A percentile compares a stretch with the other conserved stretches of the same genome.
phyloP scores from a whole-genome alignment of 2,888 invertebrate species.

The Epinotia bilunana region DNA sequence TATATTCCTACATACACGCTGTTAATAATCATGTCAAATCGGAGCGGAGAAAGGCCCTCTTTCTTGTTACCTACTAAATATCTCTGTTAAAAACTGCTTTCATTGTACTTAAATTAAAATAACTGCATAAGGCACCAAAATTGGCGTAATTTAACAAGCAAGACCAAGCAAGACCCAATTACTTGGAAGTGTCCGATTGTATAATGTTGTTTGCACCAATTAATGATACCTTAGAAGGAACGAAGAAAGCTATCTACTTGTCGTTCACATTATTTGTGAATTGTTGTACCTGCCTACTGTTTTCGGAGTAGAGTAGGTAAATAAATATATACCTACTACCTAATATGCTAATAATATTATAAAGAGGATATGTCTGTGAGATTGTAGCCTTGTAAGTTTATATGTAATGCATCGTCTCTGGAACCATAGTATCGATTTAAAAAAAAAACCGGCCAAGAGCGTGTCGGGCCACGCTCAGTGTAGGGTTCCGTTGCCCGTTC shows the following conservation, averaged over 20 bases:
- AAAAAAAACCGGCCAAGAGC: too few species aligned
- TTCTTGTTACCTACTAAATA: neutral
- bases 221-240: slow-evolving; percentile 28
- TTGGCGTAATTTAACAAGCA: slow-evolving; percentile 20
- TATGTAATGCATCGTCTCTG: too few species aligned
- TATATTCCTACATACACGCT: neutral
- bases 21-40: slow-evolving; percentile 13
- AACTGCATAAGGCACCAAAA: slow-evolving; percentile 16
- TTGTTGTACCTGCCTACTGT: neutral
- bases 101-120: slow-evolving; percentile 12
- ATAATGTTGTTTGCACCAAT: slow-evolving; percentile 33
- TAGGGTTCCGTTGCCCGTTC: too few species aligned
- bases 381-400: too few species aligned
- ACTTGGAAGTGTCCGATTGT: slow-evolving; percentile 15
- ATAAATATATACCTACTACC: too few species aligned
- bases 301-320: too few species aligned
- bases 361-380: too few species aligned
- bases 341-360: too few species aligned
- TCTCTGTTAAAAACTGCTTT: slow-evolving; percentile 13
- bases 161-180: slow-evolving; percentile 16
- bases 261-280: neutral
- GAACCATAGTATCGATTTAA: too few species aligned
- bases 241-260: slow-evolving; percentile 23
- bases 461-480: too few species aligned
- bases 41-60: slow-evolving; percentile 11